Percentiles rank a stretch among this genome's conserved stretches.
These are phyloP conservation scores for Athalia circularis DNA, from an alignment of 2,888 invertebrate species.

Conservation along the genomic window DNA sequence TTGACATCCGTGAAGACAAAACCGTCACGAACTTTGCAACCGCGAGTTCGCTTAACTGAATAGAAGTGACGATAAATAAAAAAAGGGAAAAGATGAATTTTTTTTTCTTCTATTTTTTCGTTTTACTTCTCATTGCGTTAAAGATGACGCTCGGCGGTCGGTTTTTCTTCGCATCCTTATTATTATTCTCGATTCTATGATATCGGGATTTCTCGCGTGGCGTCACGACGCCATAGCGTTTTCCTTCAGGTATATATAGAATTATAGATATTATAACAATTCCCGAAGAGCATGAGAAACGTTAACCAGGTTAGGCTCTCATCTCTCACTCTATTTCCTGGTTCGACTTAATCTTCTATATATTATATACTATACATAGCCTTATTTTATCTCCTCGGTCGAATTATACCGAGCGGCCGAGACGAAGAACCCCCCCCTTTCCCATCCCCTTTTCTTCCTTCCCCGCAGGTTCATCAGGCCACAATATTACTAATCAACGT, in stretches of 20 bases:
- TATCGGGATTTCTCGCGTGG: constrained; percentile 55
- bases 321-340: constrained; percentile 63
- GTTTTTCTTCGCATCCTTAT: no score
- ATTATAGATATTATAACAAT: constrained; percentile 51
- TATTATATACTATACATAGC: no score
- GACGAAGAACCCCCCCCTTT: no score
- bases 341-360: no score
- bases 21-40: constrained; percentile 8
- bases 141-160: no score
- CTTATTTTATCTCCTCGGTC: no score
- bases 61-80: background rate
- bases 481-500: constrained; percentile 73
- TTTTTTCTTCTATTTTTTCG: background rate
- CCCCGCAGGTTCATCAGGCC: constrained; percentile 71
- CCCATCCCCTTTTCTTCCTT: constrained; percentile 41
- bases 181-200: constrained; percentile 67
- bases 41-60: background rate
- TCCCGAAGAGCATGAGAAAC: constrained; percentile 52
- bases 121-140: no score
- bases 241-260: constrained; percentile 49
- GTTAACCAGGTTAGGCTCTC: constrained; percentile 71
- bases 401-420: no score
- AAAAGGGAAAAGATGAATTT: background rate
- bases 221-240: constrained; percentile 28
- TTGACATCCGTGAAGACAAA: constrained; percentile 12